phyloP scores from a whole-genome alignment of 2,797 vertebrate species.

The Myotis myotis region DNA sequence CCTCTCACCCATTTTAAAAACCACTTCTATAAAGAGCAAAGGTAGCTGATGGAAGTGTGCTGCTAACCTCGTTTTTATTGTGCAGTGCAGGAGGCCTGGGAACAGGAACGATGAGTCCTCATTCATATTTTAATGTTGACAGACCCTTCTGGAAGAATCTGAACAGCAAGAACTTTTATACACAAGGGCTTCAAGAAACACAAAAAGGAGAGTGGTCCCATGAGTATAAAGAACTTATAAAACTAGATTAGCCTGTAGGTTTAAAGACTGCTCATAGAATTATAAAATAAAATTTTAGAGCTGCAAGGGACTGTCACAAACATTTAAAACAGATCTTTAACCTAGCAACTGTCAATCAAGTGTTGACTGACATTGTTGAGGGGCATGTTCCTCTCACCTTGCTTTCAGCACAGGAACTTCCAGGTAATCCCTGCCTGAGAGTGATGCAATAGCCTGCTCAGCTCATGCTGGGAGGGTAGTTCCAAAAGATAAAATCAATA shows the following conservation, averaged over 20 bases:
- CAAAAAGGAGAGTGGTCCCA: not conserved
- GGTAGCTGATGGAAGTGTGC: not conserved
- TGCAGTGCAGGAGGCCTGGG: not conserved
- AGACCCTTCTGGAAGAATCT: not conserved
- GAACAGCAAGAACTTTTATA: not conserved
- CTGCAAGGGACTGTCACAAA: not conserved
- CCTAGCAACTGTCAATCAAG: not conserved
- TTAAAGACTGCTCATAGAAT: not conserved
- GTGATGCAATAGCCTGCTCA: not conserved
- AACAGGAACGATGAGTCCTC: not conserved
- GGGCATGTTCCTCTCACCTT: not conserved
- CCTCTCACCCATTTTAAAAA: not conserved
- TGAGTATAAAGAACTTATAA: not conserved
- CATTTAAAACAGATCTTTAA: not conserved
- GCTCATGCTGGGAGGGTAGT: fast-evolving
- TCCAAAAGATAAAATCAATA: not conserved
- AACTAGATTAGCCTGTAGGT: not conserved
- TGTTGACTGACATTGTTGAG: not conserved
- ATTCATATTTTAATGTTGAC: not conserved
- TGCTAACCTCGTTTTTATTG: not conserved
- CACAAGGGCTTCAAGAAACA: not conserved
- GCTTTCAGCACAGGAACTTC: not conserved
- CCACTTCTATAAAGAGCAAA: not conserved
- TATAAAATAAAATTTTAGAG: not conserved
- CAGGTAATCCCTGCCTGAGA: not conserved